Percentiles rank a stretch among this genome's conserved stretches.
These are phyloP conservation scores for Hypothenemus hampei DNA, from an alignment of 1,140 invertebrate genomes.

Conservation along the genomic window DNA sequence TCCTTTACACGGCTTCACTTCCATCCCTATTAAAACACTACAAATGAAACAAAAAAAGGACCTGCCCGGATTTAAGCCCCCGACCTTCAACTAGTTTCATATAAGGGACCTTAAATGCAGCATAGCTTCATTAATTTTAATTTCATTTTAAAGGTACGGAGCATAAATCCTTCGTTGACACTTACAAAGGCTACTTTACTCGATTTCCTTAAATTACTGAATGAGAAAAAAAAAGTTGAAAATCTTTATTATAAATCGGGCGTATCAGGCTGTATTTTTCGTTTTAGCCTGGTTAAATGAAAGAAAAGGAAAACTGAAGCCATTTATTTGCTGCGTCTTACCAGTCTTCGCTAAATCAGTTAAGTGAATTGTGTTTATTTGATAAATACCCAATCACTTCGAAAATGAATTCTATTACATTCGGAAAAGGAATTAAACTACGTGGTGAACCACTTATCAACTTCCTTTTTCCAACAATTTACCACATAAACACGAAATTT, in stretches of 20 bases:
- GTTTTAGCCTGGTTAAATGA: too few species aligned
- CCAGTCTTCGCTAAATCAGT: conserved; percentile 21
- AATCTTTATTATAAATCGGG: too few species aligned
- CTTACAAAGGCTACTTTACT: conserved; percentile 3
- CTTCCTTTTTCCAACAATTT: conserved; percentile 10
- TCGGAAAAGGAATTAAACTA: conserved; percentile 22
- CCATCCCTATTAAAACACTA: conserved; percentile 58
- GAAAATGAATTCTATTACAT: conserved; percentile 21
- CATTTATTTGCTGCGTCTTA: conserved; percentile 16
- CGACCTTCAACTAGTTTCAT: conserved; percentile 11
- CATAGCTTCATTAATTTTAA: conserved; percentile 12
- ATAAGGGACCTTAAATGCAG: conserved; percentile 4
- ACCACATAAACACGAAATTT: conserved; percentile 6
- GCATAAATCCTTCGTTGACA: conserved; percentile 3
- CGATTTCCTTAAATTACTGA: conserved; percentile 1
- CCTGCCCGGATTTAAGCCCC: conserved; percentile 11
- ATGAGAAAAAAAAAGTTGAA: neutral
- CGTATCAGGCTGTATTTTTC: too few species aligned
- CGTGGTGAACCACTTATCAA: conserved; percentile 21
- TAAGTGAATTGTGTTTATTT: conserved; percentile 25
- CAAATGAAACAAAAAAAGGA: conserved; percentile 16
- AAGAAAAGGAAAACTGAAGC: conserved; percentile 12
- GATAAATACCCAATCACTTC: conserved; percentile 24
- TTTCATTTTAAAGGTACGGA: conserved; percentile 10
- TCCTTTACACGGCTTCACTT: conserved; percentile 82